phyloP scores from a whole-genome alignment of 2,888 invertebrate species.

The Graphium colonna region DNA sequence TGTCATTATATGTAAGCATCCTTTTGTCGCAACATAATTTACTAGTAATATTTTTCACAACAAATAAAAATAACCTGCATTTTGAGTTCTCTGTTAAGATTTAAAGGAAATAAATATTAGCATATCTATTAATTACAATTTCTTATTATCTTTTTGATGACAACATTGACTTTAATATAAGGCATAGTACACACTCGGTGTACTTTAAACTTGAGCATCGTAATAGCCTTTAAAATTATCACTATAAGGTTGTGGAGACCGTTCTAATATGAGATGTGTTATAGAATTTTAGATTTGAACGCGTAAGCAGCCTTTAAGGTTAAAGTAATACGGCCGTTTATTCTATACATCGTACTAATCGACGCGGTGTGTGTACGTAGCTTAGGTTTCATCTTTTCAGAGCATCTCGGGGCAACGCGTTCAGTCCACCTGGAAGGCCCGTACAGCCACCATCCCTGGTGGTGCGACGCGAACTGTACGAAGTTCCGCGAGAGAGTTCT shows the following conservation, averaged over 20 bases:
- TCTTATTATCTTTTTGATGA: no score
- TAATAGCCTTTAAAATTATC: not conserved
- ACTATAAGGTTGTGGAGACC: not conserved
- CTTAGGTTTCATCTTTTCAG: conserved; percentile 46
- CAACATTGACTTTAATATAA: no score
- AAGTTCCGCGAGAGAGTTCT: not conserved
- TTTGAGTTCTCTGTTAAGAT: no score
- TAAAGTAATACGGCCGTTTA: not conserved
- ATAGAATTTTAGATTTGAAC: not conserved
- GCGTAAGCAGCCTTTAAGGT: not conserved
- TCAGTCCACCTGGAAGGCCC: conserved; percentile 33
- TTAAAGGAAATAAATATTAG: no score
- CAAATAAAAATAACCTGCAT: no score
- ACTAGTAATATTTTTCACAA: no score
- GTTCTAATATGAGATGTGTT: no score
- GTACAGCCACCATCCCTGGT: conserved; percentile 6
- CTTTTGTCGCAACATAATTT: no score
- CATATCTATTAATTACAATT: no score
- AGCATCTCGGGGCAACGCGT: conserved; percentile 25
- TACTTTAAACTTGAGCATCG: no score
- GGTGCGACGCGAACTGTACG: not conserved
- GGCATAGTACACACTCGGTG: no score
- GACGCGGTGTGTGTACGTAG: conserved; percentile 32
- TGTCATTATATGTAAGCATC: no score
- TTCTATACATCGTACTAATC: not conserved